Conservation (phyloP, 2,113 vertebrate species). For the Marcusenius ussheri region DNA sequence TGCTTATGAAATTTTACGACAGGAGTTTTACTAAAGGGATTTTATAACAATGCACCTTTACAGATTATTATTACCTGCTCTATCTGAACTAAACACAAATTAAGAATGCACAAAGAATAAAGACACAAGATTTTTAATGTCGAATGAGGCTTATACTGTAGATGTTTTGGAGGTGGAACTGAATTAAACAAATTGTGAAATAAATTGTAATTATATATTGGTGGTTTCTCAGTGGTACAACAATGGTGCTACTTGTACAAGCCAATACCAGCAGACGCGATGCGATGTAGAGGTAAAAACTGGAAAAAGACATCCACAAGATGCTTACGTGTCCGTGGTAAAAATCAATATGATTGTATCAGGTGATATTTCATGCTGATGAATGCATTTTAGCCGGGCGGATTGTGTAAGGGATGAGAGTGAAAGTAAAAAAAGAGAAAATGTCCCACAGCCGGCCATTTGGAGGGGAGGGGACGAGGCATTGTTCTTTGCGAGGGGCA, state of each 20-base stretch:
- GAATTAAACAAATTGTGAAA: not conserved
- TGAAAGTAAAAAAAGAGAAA: not conserved
- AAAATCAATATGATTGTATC: not conserved
- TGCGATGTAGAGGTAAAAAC: not conserved
- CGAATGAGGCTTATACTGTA: not conserved
- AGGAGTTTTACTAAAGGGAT: constrained; percentile 25
- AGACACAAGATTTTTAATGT: not conserved
- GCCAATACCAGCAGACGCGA: not conserved
- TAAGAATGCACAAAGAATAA: not conserved
- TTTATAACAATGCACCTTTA: not conserved
- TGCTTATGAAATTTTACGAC: constrained; percentile 40
- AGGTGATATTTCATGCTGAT: not conserved
- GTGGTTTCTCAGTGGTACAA: not conserved
- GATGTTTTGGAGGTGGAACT: not conserved
- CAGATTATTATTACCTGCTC: not conserved
- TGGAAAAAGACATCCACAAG: not conserved
- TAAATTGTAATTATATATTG: not conserved
- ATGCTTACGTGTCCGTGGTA: not conserved
- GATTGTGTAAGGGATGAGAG: not conserved
- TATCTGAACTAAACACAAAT: constrained; percentile 1
- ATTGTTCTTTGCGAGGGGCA: constrained; percentile 36
- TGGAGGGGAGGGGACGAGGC: not conserved
- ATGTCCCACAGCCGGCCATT: not conserved
- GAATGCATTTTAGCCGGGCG: not conserved
- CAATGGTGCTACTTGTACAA: not conserved